These are phyloP conservation scores for Rallus crepitans DNA, from an alignment of 2,797 vertebrate genomes.

Conservation along the genomic window DNA sequence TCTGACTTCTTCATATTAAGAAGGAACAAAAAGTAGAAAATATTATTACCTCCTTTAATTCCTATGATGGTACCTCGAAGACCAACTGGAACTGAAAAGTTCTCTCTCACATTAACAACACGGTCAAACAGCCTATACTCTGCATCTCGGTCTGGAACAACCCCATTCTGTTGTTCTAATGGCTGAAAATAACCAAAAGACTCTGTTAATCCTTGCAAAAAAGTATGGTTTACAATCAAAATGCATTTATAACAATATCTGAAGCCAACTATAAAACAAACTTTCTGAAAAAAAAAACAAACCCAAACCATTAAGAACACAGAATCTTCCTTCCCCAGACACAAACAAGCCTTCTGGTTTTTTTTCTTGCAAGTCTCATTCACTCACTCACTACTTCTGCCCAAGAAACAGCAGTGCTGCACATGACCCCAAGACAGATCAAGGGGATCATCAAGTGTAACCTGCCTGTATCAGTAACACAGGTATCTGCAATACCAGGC, in stretches of 20 bases:
- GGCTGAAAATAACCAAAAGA: conserved; percentile 80
- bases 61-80: conserved; percentile 94
- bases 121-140: conserved; percentile 96
- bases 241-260: neutral
- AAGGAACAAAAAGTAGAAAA: neutral
- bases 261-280: neutral
- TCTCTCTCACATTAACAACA: conserved; percentile 93
- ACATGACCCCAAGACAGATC: neutral
- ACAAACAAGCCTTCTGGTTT: neutral
- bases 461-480: neutral
- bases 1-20: neutral
- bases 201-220: neutral
- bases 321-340: neutral
- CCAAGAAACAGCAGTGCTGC: neutral
- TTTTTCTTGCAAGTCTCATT: neutral
- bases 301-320: neutral
- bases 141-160: conserved; percentile 90
- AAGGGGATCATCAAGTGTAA: neutral
- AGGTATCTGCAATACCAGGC: neutral
- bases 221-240: neutral
- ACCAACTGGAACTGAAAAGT: conserved; percentile 93
- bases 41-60: conserved; percentile 95
- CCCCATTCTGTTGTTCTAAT: conserved; percentile 92
- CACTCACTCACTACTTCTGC: neutral
- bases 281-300: neutral